Evolutionary conservation across 2,888 invertebrate species (phyloP).

Genomic region (Leucania comma): DNA sequence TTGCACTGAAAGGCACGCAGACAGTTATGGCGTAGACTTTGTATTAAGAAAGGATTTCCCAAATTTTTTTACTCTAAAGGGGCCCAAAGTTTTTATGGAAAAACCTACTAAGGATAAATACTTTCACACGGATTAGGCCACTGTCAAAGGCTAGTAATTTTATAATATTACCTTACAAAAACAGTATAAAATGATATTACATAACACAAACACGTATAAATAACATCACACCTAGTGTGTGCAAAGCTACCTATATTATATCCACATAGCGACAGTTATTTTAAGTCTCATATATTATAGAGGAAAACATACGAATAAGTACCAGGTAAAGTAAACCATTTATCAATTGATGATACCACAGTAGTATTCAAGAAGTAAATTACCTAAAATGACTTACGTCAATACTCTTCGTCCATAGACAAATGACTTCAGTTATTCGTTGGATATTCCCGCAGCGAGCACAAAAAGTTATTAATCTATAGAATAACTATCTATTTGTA

Average conservation of each 20-base stretch:
- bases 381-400: conserved; percentile 4
- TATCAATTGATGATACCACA: conserved; percentile 4
- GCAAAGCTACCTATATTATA: neutral
- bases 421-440: conserved; percentile 8
- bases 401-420: conserved; percentile 7
- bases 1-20: no score
- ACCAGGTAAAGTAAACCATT: neutral
- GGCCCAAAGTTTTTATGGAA: no score
- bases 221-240: neutral
- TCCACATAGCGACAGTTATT: neutral
- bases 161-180: no score
- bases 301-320: neutral
- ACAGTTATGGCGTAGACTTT: no score
- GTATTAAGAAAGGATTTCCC: no score
- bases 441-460: conserved; percentile 16
- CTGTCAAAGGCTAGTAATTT: no score
- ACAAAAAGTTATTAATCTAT: conserved; percentile 32
- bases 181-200: no score
- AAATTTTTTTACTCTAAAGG: no score
- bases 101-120: no score
- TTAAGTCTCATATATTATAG: neutral
- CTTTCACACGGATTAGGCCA: no score
- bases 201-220: no score
- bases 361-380: neutral
- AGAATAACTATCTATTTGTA: conserved; percentile 12